Evolutionary conservation across 2,888 invertebrate genomes (phyloP).

Genomic region (Ectemnius lituratus): DNA sequence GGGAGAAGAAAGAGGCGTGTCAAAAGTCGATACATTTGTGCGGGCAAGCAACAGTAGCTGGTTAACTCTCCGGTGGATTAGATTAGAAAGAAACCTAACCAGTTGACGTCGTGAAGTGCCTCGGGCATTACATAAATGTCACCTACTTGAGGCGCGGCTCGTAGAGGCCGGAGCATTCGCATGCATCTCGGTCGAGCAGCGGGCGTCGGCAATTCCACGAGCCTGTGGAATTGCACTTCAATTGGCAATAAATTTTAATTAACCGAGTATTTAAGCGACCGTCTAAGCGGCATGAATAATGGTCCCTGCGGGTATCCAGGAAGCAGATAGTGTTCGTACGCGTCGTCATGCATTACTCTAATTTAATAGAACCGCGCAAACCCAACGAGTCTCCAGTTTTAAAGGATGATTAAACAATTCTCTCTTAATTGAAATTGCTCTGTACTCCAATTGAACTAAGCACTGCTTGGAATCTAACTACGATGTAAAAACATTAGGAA

Average conservation of each 20-base stretch:
- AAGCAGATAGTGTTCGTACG: neutral
- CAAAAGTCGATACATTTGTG: slow-evolving; percentile 25
- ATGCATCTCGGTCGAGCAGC: neutral
- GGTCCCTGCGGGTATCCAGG: neutral
- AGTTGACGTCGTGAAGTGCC: slow-evolving; percentile 35
- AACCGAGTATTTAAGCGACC: slow-evolving; percentile 6
- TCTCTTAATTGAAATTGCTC: slow-evolving; percentile 3
- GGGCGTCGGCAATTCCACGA: neutral
- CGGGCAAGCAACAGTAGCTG: slow-evolving; percentile 24
- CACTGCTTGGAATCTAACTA: too few species aligned
- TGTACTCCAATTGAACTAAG: too few species aligned
- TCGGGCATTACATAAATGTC: slow-evolving; percentile 34
- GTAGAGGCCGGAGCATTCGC: neutral
- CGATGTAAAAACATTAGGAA: too few species aligned
- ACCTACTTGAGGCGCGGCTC: slow-evolving; percentile 12
- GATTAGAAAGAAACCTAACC: slow-evolving; percentile 48
- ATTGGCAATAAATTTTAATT: slow-evolving; percentile 11
- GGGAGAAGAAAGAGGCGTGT: slow-evolving; percentile 40
- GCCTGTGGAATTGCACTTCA: neutral
- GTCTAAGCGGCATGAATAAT: neutral
- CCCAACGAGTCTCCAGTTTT: neutral
- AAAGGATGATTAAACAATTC: slow-evolving; percentile 2
- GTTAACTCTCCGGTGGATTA: slow-evolving; percentile 43
- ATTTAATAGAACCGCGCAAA: neutral
- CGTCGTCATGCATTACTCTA: neutral